phyloP scores from a whole-genome alignment of 2,888 invertebrate species.

The Cerceris rybyensis region DNA sequence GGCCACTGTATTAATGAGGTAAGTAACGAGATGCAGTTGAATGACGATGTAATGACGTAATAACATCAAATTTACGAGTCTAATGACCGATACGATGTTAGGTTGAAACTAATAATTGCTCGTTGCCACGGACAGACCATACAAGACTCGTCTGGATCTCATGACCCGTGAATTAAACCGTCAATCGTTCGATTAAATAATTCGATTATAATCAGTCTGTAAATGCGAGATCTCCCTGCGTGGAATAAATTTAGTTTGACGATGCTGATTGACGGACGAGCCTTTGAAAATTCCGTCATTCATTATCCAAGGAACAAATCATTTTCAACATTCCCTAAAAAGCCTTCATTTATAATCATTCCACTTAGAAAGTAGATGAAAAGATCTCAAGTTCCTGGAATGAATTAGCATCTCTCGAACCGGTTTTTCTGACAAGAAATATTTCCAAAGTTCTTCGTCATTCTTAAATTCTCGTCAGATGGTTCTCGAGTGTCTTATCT shows the following conservation, averaged over 20 bases:
- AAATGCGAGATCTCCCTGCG: constrained; percentile 19
- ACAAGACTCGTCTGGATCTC: constrained; percentile 64
- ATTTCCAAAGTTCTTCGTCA: too few species aligned
- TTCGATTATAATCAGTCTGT: constrained; percentile 66
- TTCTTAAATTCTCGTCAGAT: too few species aligned
- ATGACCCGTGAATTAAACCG: constrained; percentile 70
- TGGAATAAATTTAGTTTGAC: constrained; percentile 23
- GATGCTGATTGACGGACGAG: not conserved
- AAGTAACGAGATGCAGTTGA: not conserved
- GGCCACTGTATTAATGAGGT: not conserved
- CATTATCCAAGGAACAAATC: not conserved
- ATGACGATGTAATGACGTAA: not conserved
- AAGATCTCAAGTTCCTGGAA: too few species aligned
- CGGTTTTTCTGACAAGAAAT: too few species aligned
- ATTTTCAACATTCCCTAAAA: too few species aligned
- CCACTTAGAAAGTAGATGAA: too few species aligned
- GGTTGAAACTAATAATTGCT: constrained; percentile 42
- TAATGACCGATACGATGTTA: constrained; percentile 10
- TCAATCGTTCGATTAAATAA: constrained; percentile 73
- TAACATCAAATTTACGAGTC: not conserved
- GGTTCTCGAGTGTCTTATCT: too few species aligned
- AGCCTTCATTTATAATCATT: too few species aligned
- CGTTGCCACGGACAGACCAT: constrained; percentile 12
- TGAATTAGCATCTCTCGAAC: too few species aligned
- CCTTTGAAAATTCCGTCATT: not conserved